phyloP scores from a whole-genome alignment of 2,888 invertebrate species.

The Rhagophthalmus giganteus region DNA sequence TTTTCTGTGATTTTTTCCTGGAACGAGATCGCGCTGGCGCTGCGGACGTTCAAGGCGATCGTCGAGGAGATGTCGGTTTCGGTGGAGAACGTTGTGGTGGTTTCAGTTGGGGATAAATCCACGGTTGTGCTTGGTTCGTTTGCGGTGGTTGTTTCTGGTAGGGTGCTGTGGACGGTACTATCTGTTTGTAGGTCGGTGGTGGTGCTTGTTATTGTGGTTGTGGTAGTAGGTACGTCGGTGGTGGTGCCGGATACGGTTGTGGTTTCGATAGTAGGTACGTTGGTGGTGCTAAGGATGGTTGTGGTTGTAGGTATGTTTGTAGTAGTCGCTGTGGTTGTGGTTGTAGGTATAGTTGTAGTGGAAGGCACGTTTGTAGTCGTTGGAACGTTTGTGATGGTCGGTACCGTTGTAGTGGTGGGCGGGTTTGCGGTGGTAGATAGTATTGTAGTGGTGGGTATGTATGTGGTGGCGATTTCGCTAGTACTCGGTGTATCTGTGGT shows the following conservation, averaged over 20 bases:
- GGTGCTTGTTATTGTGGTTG: not conserved
- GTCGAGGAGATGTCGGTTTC: not conserved
- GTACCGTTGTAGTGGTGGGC: not conserved
- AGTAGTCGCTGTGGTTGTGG: slow-evolving; percentile 19
- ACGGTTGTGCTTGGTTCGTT: not conserved
- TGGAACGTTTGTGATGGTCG: slow-evolving; percentile 1
- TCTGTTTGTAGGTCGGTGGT: not conserved
- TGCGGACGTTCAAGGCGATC: not conserved
- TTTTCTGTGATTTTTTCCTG: not conserved
- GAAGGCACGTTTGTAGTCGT: slow-evolving; percentile 5
- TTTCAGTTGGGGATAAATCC: not conserved
- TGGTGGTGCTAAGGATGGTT: not conserved
- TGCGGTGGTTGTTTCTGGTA: not conserved
- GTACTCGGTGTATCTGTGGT: not conserved
- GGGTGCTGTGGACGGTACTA: not conserved
- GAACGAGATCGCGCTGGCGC: not conserved
- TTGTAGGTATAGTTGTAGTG: slow-evolving; percentile 21
- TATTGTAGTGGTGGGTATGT: not conserved
- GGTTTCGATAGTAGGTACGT: not conserved
- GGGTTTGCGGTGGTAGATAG: not conserved
- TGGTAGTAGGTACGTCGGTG: not conserved
- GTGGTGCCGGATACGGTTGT: not conserved
- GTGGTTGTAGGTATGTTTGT: slow-evolving; percentile 10
- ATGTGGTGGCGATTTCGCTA: slow-evolving; percentile 5
- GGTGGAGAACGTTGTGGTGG: not conserved